phyloP scores from a whole-genome alignment of 2,888 invertebrate genomes.

The Hirtodrosophila alboralis region DNA sequence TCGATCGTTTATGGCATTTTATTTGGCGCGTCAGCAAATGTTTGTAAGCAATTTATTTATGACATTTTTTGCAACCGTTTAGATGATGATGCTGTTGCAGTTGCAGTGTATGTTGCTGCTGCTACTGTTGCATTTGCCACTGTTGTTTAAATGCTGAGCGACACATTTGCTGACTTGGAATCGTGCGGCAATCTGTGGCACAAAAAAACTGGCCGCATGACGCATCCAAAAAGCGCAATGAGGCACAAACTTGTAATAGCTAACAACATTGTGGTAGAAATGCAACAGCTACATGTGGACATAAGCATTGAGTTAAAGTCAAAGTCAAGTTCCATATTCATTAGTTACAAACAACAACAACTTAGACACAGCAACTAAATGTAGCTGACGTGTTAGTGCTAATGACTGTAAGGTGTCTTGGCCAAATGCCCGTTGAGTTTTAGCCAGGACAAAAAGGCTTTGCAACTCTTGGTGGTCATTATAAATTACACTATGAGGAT shows the following conservation, averaged over 20 bases:
- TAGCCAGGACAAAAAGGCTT: conserved; percentile 31
- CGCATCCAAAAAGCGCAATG: conserved; percentile 76
- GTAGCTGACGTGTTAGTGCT: conserved; percentile 47
- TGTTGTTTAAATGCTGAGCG: conserved; percentile 75
- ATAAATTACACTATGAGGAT: conserved; percentile 29
- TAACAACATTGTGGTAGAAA: conserved; percentile 36
- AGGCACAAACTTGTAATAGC: conserved; percentile 69
- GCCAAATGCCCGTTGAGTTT: conserved; percentile 30
- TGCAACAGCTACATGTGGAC: conserved; percentile 49
- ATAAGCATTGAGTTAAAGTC: conserved; percentile 67
- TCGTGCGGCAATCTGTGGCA: conserved; percentile 82
- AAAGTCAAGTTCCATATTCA: conserved; percentile 83
- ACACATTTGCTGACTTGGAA: conserved; percentile 75
- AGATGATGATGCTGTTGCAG: conserved; percentile 25
- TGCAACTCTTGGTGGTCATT: not conserved
- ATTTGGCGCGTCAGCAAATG: conserved; percentile 82
- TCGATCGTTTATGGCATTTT: conserved; percentile 83
- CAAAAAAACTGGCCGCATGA: conserved; percentile 72
- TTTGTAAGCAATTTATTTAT: conserved; percentile 80
- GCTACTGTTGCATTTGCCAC: conserved; percentile 50
- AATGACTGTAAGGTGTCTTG: conserved; percentile 64
- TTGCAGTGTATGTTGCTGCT: conserved; percentile 20
- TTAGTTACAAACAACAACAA: conserved; percentile 63
- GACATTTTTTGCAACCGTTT: conserved; percentile 73
- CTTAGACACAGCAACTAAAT: conserved; percentile 31